A percentile compares a stretch with the other conserved stretches of the same genome.
Evolutionary conservation across 2,797 vertebrate species (phyloP).

Genomic region (Cichlasoma orientale): DNA sequence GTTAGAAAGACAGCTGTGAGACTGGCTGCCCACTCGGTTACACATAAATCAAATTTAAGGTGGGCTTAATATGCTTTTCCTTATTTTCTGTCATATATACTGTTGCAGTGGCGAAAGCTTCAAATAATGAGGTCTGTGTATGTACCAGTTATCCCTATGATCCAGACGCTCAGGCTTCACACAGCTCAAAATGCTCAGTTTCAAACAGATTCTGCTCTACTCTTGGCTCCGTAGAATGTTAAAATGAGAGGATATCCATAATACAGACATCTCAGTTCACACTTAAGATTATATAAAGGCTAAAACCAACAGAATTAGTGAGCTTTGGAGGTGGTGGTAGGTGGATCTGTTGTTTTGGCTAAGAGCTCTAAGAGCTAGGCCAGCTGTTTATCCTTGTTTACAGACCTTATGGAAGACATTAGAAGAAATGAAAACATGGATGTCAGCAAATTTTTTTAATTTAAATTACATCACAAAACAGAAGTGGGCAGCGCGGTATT

Average conservation of each 20-base stretch:
- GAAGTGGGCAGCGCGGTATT: not conserved
- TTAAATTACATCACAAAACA: not conserved
- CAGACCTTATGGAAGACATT: not conserved
- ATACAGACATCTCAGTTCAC: not conserved
- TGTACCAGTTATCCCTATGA: not conserved
- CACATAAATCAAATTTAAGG: not conserved
- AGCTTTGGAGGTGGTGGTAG: not conserved
- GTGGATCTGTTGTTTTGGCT: not conserved
- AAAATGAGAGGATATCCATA: not conserved
- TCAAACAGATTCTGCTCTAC: not conserved
- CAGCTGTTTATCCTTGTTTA: not conserved
- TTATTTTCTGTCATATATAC: not conserved
- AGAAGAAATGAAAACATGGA: not conserved
- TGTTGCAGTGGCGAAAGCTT: not conserved
- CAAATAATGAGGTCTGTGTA: not conserved
- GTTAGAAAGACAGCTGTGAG: slow-evolving; percentile 2
- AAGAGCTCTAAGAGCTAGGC: not conserved
- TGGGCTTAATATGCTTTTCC: not conserved
- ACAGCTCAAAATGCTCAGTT: not conserved
- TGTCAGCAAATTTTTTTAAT: not conserved
- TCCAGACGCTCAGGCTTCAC: not conserved
- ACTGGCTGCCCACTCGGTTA: slow-evolving; percentile 4
- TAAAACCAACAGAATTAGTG: not conserved
- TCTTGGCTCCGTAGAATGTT: not conserved
- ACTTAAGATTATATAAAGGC: not conserved